Percentiles rank a stretch among this genome's conserved stretches.
These are phyloP conservation scores for Thecophora atra DNA, from an alignment of 2,888 invertebrate species.

Conservation along the genomic window DNA sequence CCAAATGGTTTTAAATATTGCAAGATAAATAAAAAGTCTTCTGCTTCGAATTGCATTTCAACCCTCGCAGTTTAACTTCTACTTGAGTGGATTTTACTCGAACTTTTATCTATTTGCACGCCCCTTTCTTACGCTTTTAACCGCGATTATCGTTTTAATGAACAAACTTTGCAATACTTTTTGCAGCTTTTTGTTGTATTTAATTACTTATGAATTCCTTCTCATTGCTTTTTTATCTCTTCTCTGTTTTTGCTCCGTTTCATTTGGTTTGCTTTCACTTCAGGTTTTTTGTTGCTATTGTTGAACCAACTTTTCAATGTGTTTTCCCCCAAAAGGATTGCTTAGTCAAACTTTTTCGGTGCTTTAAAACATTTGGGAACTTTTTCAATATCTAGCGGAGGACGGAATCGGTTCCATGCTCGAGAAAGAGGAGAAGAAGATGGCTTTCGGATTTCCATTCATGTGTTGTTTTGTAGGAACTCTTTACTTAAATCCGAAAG, in stretches of 20 bases:
- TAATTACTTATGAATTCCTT: neutral
- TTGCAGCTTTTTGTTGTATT: neutral
- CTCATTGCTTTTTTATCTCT: neutral
- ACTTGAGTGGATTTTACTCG: too few relatives aligned
- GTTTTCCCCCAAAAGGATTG: neutral
- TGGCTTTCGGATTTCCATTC: too few relatives aligned
- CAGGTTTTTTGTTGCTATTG: neutral
- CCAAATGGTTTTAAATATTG: too few relatives aligned
- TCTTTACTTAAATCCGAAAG: too few relatives aligned
- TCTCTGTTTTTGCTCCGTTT: neutral
- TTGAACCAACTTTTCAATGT: neutral
- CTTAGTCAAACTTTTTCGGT: neutral
- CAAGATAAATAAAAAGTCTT: too few relatives aligned
- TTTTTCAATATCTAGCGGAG: too few relatives aligned
- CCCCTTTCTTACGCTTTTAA: neutral
- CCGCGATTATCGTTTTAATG: slow-evolving; percentile 11
- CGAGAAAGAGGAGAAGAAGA: too few relatives aligned
- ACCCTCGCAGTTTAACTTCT: too few relatives aligned
- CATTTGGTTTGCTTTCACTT: neutral
- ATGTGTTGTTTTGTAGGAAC: too few relatives aligned
- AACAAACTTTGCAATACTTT: slow-evolving; percentile 3
- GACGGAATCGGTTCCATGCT: too few relatives aligned
- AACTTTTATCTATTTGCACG: neutral
- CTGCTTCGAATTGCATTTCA: too few relatives aligned
- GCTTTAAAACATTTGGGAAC: neutral